Base-by-base conservation (phyloP, 2,797 vertebrate species). In the Acanthurus leucopareius region DNA sequence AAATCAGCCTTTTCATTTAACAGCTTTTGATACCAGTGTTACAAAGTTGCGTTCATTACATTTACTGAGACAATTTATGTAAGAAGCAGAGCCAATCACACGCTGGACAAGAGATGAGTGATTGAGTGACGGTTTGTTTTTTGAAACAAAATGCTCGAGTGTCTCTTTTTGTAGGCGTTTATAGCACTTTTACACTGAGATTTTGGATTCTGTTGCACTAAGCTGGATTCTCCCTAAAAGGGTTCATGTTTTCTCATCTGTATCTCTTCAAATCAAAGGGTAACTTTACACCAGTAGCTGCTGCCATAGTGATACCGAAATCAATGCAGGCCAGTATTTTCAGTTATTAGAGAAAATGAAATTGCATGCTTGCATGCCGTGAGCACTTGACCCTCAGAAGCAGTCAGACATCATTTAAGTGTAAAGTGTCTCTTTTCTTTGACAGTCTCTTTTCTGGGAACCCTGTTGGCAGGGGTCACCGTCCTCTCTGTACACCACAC, bases 401-500 rank as follows among this genome's bases (percentile, higher is more conserved):
- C 66, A 79, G 77, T 82, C 79, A 82, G 70, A 78, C 64, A 75
- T 88, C 73, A 82, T 76, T 80, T 88, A 62, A 75, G 77, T 80
- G 64, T 73, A 69, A 83, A 89, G 79, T 80, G 85, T 84, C 84
- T 78, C 75, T 65, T 80, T 86, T 85, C 69, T 82, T 63, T 79
- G 79, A 82, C 74, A 85, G 77, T 16, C 68, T 85, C 60, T 83
- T 80, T 84, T 80, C 67, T 68, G 69, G 76, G 72, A 70, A 54
- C 48, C 74, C 3, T 72, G 66, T 84, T 85, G 77, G 80, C 80
- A 80, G 79, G 77, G 87, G 87, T 91, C 87, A 86, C 48, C 38
- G 71, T 83, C 64, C 85, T 87, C 78, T 75, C 69, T 72, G 84
- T 84, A 69, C 79, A 78, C 75, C 69, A 71, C 81, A 62, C 79